These are phyloP conservation scores for Loriculus beryllinus DNA, from an alignment of 2,797 vertebrate genomes.

Conservation along the genomic window DNA sequence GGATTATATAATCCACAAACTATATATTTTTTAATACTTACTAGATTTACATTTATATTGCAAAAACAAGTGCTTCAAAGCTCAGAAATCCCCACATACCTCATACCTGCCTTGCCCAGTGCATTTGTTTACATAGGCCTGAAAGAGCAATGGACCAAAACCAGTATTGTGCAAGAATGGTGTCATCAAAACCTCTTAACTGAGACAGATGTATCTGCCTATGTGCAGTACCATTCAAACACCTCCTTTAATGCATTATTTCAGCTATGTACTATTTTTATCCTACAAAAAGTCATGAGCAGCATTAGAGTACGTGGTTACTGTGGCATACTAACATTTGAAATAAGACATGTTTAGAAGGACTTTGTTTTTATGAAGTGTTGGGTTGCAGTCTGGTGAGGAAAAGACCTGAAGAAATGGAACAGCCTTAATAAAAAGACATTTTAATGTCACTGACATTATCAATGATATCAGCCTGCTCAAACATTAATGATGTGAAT, in stretches of 20 bases:
- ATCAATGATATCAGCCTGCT: not conserved
- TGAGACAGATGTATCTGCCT: not conserved
- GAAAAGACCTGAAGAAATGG: constrained; percentile 2
- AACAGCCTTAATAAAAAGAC: constrained; percentile 4
- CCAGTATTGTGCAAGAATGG: not conserved
- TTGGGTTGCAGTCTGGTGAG: not conserved
- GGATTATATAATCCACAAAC: not conserved
- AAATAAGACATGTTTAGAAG: not conserved
- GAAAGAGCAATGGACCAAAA: not conserved
- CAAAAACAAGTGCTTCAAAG: not conserved
- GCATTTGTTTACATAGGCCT: not conserved
- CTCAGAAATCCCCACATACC: not conserved
- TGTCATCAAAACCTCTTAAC: not conserved
- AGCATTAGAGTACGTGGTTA: not conserved
- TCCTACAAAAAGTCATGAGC: not conserved
- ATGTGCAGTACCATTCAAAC: not conserved
- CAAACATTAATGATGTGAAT: not conserved
- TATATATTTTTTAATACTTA: not conserved
- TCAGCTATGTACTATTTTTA: not conserved
- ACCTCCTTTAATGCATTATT: not conserved
- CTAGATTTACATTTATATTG: constrained; percentile 9
- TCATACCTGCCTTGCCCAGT: not conserved
- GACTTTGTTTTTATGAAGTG: not conserved
- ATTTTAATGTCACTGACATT: constrained; percentile 22
- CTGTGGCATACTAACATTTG: not conserved